A percentile compares a stretch with the other conserved stretches of the same genome.
These are phyloP conservation scores for Mimachlamys varia DNA, from an alignment of 2,888 invertebrate genomes.

Conservation along the genomic window DNA sequence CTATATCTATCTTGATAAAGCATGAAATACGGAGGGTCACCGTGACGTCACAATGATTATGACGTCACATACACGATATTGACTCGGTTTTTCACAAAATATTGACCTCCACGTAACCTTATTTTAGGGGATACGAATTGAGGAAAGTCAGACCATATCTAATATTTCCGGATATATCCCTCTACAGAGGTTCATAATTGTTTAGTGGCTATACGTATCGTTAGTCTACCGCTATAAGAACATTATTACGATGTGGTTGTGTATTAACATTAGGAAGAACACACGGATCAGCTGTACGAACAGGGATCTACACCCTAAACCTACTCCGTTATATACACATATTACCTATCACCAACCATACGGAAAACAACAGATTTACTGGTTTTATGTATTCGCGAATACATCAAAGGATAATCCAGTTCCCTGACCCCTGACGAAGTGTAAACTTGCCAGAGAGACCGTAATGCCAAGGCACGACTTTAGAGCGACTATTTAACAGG, in stretches of 20 bases:
- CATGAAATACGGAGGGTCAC: too few species aligned
- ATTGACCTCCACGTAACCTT: too few species aligned
- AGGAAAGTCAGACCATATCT: too few species aligned
- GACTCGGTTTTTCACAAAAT: too few species aligned
- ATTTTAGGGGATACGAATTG: too few species aligned
- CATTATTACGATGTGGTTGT: constrained; percentile 3
- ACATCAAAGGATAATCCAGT: neutral
- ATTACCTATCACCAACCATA: neutral
- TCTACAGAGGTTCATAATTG: too few species aligned
- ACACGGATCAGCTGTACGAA: neutral
- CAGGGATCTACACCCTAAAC: neutral
- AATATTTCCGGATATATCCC: too few species aligned
- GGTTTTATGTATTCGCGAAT: neutral
- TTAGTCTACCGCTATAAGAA: neutral
- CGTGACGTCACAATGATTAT: too few species aligned
- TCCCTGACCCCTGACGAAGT: neutral
- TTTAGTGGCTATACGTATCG: too few species aligned
- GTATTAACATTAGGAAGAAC: neutral
- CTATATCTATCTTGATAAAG: too few species aligned
- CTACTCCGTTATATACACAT: neutral
- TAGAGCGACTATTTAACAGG: neutral
- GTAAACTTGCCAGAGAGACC: neutral
- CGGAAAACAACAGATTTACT: neutral
- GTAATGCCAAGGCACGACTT: neutral
- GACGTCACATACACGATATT: too few species aligned